Conservation (phyloP, 2,113 vertebrate genomes). For the Indicator indicator region DNA sequence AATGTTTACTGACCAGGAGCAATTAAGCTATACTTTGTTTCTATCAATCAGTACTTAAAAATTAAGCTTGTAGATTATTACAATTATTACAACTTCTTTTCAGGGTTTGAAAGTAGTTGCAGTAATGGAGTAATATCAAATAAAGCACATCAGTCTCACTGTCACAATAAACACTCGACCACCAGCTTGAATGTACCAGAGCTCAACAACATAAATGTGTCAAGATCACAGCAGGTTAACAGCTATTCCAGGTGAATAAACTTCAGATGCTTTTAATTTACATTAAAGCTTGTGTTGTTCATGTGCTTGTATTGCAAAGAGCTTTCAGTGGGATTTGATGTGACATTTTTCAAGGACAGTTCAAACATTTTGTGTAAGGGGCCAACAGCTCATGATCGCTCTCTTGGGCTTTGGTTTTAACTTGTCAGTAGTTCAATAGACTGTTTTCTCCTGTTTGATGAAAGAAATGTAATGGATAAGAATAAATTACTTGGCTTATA, state of each 20-base stretch:
- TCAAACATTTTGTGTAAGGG: not conserved
- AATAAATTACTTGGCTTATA: not conserved
- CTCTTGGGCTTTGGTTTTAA: not conserved
- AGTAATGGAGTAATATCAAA: constrained; percentile 95
- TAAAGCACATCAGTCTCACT: constrained; percentile 90
- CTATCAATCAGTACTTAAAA: not conserved
- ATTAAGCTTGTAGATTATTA: not conserved
- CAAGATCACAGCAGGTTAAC: constrained; percentile 86
- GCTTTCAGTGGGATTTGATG: not conserved
- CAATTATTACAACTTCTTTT: not conserved
- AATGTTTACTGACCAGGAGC: not conserved
- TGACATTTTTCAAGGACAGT: not conserved
- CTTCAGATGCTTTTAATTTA: not conserved
- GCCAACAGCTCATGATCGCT: not conserved
- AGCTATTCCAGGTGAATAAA: constrained; percentile 84
- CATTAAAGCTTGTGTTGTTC: not conserved
- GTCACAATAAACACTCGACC: constrained; percentile 89
- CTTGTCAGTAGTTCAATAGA: not conserved
- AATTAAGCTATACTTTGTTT: not conserved
- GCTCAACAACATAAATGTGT: constrained; percentile 91
- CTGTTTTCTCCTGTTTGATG: not conserved
- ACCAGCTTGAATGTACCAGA: constrained; percentile 85
- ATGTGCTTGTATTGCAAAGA: not conserved
- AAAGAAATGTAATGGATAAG: not conserved
- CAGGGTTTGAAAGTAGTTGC: constrained; percentile 93